Evolutionary conservation across 2,888 invertebrate species (phyloP).

Genomic region (Ophioninae sp.): DNA sequence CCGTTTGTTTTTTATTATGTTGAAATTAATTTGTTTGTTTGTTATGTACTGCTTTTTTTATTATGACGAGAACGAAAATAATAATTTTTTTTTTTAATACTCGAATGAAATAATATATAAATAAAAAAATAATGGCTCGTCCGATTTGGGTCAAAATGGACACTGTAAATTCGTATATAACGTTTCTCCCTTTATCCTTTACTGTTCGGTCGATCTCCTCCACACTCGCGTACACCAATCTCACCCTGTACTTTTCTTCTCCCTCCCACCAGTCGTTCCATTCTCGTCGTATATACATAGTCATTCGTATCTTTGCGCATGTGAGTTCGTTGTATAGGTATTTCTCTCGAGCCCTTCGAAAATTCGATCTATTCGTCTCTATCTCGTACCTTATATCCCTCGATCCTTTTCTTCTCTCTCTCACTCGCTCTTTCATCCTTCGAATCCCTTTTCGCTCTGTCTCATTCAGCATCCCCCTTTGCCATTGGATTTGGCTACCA

Average conservation of each 20-base stretch:
- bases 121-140: background rate
- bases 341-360: conserved; percentile 42
- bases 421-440: conserved; percentile 29
- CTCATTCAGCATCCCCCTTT: conserved; percentile 45
- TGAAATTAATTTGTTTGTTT: no score
- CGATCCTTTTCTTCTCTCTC: conserved; percentile 19
- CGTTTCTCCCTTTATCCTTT: conserved; percentile 38
- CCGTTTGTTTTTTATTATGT: no score
- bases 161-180: conserved; percentile 16
- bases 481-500: conserved; percentile 46
- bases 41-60: no score
- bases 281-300: conserved; percentile 38
- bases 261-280: conserved; percentile 35
- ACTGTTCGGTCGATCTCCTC: conserved; percentile 39
- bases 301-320: conserved; percentile 2
- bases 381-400: conserved; percentile 57
- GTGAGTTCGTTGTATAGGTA: background rate
- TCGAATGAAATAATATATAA: background rate
- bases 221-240: conserved; percentile 9
- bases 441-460: conserved; percentile 33
- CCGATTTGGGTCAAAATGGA: conserved; percentile 10
- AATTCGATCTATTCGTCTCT: conserved; percentile 60
- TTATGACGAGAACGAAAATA: background rate
- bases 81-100: background rate
- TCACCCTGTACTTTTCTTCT: conserved; percentile 45